A percentile compares a stretch with the other conserved stretches of the same genome.
These are phyloP conservation scores for Macroramphosus scolopax DNA, from an alignment of 2,797 vertebrate species.

Conservation along the genomic window DNA sequence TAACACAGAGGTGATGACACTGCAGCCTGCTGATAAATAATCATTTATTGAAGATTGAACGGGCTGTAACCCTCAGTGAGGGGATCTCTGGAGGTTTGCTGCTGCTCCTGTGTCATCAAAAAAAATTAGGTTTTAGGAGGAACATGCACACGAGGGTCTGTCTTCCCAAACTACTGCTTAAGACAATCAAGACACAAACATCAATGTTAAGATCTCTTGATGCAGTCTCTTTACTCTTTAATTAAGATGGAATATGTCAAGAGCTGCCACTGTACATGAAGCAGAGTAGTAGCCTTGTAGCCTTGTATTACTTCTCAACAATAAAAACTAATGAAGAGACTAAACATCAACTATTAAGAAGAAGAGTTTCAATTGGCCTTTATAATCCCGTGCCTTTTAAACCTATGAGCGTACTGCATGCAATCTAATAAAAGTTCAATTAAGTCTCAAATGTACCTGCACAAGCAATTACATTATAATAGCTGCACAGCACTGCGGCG, in stretches of 20 bases:
- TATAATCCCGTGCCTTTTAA: neutral
- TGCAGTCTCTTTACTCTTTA: too few relatives aligned
- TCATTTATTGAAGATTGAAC: constrained; percentile 44
- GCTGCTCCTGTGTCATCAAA: constrained; percentile 21
- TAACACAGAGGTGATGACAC: constrained; percentile 17
- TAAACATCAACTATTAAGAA: too few relatives aligned
- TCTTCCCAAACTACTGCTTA: too few relatives aligned
- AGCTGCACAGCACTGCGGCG: neutral
- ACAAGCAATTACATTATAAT: constrained; percentile 22
- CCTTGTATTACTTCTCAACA: too few relatives aligned
- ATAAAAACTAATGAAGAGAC: too few relatives aligned
- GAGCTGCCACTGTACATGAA: too few relatives aligned
- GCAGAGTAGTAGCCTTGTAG: too few relatives aligned
- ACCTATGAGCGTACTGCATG: neutral
- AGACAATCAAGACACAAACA: too few relatives aligned
- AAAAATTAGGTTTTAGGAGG: constrained; percentile 31
- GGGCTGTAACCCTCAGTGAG: constrained; percentile 4
- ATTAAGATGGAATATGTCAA: too few relatives aligned
- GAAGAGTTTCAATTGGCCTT: constrained; percentile 4
- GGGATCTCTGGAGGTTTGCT: constrained; percentile 29
- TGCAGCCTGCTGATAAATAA: constrained; percentile 43
- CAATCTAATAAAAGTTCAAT: constrained; percentile 28
- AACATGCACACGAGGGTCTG: too few relatives aligned
- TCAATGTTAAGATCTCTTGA: too few relatives aligned
- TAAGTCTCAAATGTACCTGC: constrained; percentile 31